Percentiles rank a stretch among this genome's conserved stretches.
phyloP scores from a whole-genome alignment of 37 sponge, comb jelly and placozoan species.

The Hexactinellida sp. region DNA sequence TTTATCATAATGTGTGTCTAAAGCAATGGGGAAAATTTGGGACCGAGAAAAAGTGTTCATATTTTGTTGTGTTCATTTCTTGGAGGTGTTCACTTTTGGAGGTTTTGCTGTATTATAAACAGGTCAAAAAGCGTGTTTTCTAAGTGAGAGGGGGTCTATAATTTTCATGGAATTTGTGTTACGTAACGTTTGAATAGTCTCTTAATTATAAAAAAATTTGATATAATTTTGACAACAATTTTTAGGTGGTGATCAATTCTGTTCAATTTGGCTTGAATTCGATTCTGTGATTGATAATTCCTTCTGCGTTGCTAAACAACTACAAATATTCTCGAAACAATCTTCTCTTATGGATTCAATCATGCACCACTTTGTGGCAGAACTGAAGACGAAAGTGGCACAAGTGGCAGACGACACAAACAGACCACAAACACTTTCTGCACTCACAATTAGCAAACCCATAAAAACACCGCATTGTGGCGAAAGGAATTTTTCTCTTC shows the following conservation, averaged over 20 bases:
- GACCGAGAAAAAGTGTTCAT: too few relatives aligned
- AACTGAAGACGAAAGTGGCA: neutral
- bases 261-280: neutral
- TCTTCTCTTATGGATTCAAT: neutral
- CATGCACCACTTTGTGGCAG: neutral
- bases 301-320: neutral
- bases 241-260: neutral
- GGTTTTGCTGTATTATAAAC: too few relatives aligned
- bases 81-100: too few relatives aligned
- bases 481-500: neutral
- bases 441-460: neutral
- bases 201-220: too few relatives aligned
- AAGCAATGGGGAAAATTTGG: too few relatives aligned
- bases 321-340: slow-evolving; percentile 16
- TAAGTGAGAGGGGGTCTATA: too few relatives aligned
- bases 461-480: neutral
- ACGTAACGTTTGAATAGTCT: too few relatives aligned
- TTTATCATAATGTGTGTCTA: neutral
- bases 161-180: too few relatives aligned
- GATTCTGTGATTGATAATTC: neutral
- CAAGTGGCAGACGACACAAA: neutral
- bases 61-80: too few relatives aligned
- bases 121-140: too few relatives aligned
- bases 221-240: neutral
- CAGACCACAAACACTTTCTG: neutral